A percentile compares a stretch with the other conserved stretches of the same genome.
Conservation (phyloP, 2,888 invertebrate genomes). For the Hirtodrosophila alboralis region DNA sequence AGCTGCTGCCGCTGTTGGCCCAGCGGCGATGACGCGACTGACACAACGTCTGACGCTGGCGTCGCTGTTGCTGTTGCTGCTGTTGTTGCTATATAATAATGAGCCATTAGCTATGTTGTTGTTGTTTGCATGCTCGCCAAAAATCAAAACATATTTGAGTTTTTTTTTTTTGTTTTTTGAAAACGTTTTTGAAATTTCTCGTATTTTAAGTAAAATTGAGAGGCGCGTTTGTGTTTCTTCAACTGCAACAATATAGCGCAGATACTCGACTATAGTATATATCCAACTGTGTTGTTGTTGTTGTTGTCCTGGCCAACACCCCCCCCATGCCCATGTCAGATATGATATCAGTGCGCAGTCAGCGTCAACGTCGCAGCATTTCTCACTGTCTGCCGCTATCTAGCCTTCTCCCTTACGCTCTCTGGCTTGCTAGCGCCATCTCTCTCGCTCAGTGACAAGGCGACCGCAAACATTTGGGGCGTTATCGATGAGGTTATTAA, state of each 20-base stretch:
- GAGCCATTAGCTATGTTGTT: constrained; percentile 44
- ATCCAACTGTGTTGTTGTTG: constrained; percentile 17
- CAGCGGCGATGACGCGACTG: constrained; percentile 40
- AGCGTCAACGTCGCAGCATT: constrained; percentile 24
- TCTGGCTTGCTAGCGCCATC: constrained; percentile 2
- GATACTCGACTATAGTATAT: not conserved
- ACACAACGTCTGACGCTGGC: constrained; percentile 30
- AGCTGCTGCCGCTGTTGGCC: constrained; percentile 34
- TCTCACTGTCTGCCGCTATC: constrained; percentile 2
- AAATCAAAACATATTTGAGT: constrained; percentile 44
- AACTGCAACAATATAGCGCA: constrained; percentile 16
- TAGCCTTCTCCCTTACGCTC: constrained; percentile 11
- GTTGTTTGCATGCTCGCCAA: constrained; percentile 42
- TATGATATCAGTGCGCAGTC: constrained; percentile 52
- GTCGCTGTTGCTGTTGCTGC: constrained; percentile 25
- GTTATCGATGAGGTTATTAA: constrained; percentile 57
- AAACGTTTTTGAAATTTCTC: constrained; percentile 19
- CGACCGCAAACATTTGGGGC: constrained; percentile 27
- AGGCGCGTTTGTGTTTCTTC: constrained; percentile 20
- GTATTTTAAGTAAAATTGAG: constrained; percentile 11
- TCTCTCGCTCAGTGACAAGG: constrained; percentile 7
- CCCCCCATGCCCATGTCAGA: constrained; percentile 13
- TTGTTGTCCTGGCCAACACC: not conserved
- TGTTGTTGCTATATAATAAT: constrained; percentile 48
- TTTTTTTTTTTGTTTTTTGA: too few species aligned